A percentile compares a stretch with the other conserved stretches of the same genome.
Evolutionary conservation across 2,113 vertebrate genomes (phyloP).

Genomic region (Micronycteris hirsuta): DNA sequence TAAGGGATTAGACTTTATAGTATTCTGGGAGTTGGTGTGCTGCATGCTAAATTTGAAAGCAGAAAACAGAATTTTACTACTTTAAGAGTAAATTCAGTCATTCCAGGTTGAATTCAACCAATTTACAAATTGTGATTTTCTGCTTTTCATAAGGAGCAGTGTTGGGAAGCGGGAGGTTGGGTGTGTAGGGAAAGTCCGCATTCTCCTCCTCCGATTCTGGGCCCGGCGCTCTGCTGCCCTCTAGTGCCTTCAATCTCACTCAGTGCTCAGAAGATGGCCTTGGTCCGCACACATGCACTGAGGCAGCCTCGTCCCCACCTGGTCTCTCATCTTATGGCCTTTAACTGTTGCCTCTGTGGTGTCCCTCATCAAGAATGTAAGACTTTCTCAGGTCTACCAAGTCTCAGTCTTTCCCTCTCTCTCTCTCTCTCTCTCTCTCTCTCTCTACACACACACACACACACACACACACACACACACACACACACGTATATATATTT

Average conservation of each 20-base stretch:
- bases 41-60: background rate
- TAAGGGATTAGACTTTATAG: background rate
- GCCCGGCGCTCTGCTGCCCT: constrained; percentile 16
- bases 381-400: background rate
- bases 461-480: no score
- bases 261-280: background rate
- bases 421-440: background rate
- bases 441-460: no score
- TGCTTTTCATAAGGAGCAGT: background rate
- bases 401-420: background rate
- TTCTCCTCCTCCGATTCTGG: background rate
- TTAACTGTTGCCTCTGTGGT: background rate
- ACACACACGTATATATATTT: no score
- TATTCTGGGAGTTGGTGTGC: background rate
- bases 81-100: background rate
- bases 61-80: background rate
- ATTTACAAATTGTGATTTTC: background rate
- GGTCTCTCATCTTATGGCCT: background rate
- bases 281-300: background rate
- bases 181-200: background rate
- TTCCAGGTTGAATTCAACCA: background rate
- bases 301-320: background rate
- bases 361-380: background rate
- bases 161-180: background rate
- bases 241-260: background rate